Conservation (phyloP, 2,888 invertebrate species). For the Standfussiana lucernea region DNA sequence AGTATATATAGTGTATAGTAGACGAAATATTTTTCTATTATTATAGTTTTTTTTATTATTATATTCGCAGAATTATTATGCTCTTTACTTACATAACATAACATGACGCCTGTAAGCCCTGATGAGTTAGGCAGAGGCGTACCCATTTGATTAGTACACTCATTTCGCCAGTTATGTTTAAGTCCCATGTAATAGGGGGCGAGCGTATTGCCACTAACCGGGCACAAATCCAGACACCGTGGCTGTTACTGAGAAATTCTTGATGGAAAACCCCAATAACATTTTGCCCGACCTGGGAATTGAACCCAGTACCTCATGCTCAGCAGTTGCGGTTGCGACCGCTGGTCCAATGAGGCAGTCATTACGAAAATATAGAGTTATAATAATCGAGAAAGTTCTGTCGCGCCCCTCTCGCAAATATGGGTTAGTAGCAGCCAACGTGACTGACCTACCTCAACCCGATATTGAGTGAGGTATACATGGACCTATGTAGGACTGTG, state of each 20-base stretch:
- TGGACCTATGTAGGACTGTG: not conserved
- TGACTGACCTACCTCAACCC: constrained; percentile 37
- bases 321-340: not conserved
- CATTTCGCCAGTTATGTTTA: not conserved
- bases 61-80: too few relatives aligned
- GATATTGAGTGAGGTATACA: not conserved
- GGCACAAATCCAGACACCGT: not conserved
- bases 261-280: not conserved
- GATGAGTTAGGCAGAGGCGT: not conserved
- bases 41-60: too few relatives aligned
- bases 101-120: too few relatives aligned
- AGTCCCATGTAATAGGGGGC: not conserved
- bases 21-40: too few relatives aligned
- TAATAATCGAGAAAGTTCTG: not conserved
- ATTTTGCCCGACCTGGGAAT: not conserved
- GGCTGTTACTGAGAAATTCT: not conserved
- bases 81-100: too few relatives aligned
- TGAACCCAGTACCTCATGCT: not conserved
- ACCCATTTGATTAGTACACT: too few relatives aligned
- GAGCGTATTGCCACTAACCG: not conserved
- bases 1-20: too few relatives aligned
- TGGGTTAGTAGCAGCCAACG: constrained; percentile 18
- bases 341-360: not conserved
- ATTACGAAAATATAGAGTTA: not conserved
- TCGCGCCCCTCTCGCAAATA: constrained; percentile 12